Evolutionary conservation across 2,113 vertebrate species (phyloP), one percentile per base, ranked within the genome.

Genomic region (Syngnathus scovelli): DNA sequence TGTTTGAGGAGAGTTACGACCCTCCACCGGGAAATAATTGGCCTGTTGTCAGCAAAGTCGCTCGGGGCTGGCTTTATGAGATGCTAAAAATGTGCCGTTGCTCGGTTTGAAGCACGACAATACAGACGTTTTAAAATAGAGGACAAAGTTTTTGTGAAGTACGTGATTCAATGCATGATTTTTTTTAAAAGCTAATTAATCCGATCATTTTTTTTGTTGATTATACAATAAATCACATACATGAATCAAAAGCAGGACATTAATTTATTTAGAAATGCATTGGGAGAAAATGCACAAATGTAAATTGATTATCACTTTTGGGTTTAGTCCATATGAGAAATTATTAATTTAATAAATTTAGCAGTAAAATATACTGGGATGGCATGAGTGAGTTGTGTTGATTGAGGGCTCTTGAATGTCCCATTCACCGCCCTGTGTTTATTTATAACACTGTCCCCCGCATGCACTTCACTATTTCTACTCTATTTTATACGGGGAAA

Each of bases 1-100:
- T 79, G 74, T 76, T 70, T 68, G 66, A 64, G 62, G 13, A 58
- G 72, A 77, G 75, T 77, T 68, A 76, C 69, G 78, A 82, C 76
- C 71, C 7, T 0, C 7, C 15, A 16, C 67, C 63, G 72, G 46
- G 52, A 18, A 75, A 23, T 61, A 60, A 37, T 59, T 59, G 56
- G 15, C 16, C 9, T 55, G 21, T 54, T 51, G 54, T 61, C 54
- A 64, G 36, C 18, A 12, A 61, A 39, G 59, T 38, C 8, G 37
- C 16, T 39, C 36, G 55, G 11, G 13, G 27, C 9, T 7, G 2
- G 11, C 55, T 18, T 58, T 7, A 58, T 4, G 27, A 15, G 13
- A 58, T 15, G 12, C 6, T 16, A 36, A 18, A 58, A 58, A 36
- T 2, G 5, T 9, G 0, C 18, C 49, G 4, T 48, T 46, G 44